Base-by-base conservation (phyloP, 1,140 invertebrate species). In the Chlorops oryzae region DNA sequence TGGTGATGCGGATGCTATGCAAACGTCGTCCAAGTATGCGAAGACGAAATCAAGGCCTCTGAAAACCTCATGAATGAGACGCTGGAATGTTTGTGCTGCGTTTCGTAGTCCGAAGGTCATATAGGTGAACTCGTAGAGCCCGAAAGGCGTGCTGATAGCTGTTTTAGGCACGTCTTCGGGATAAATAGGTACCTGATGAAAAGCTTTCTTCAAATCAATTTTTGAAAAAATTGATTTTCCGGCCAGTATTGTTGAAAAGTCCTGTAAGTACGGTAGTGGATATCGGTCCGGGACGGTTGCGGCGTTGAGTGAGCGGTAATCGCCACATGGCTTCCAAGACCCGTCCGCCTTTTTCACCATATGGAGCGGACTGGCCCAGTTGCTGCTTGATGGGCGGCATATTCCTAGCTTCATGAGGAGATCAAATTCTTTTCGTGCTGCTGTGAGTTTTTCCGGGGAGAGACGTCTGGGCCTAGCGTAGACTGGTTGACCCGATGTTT, bases 1-100 rank as follows among this genome's bases (percentile, higher is more conserved):
- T 25, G 48, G 41, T 28, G 50, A 49, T 38, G 43, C 50, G 1
- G 64, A 73, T 38, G 50, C 74, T 5, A 81, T 58, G 3, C 80
- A 59, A 24, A 83, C 70, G 56, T 81, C 80, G 53, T 81, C 80
- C 23, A 55, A 24, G 37, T 52, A 63, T 2, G 37, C 40, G 47
- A 64, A 73, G 13, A 61, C 56, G 12, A 74, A 55, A 7, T 60
- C 71, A 62, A 51, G 52, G 13, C 59, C 74, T 42, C 59, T 6
- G 4, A 77, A 57, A 0, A 78, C 61, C 9, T 62, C 27, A 54
- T 77, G 63, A 52, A 79, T 78, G 20, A 74, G 65, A 5, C 77
- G 48, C 57, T 79, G 74, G 52, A 79, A 81, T 2, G 70, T 74
- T 25, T 74, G 63, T 10, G 23, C 35, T 2, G 43, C 43, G 38